phyloP scores from a whole-genome alignment of 2,113 vertebrate genomes.

The Xyrauchen texanus region DNA sequence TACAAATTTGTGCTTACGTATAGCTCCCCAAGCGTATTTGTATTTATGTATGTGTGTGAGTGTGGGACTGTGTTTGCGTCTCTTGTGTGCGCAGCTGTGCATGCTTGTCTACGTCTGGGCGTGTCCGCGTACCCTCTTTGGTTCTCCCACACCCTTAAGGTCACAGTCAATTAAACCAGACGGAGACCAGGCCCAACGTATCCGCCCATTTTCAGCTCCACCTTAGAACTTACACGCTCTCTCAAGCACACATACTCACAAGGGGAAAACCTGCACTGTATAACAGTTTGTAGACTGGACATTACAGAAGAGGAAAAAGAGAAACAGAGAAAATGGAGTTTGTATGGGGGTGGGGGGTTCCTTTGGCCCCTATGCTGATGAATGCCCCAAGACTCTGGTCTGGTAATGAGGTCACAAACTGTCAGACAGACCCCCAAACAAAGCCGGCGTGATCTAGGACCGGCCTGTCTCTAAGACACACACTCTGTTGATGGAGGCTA shows the following conservation, averaged over 20 bases:
- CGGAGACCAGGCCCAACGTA: background rate
- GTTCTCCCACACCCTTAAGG: conserved; percentile 26
- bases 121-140: conserved; percentile 5
- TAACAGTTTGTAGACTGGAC: background rate
- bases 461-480: conserved; percentile 14
- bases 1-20: background rate
- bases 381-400: conserved; percentile 48
- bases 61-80: background rate
- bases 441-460: conserved; percentile 44
- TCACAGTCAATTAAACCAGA: conserved; percentile 42
- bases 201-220: conserved; percentile 24
- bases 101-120: conserved; percentile 14
- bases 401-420: conserved; percentile 59
- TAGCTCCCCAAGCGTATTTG: background rate
- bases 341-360: background rate
- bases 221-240: conserved; percentile 19
- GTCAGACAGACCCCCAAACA: conserved; percentile 48
- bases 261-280: background rate
- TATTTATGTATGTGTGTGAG: background rate
- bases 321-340: conserved; percentile 11
- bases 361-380: conserved; percentile 4
- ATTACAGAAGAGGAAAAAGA: conserved; percentile 9
- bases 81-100: conserved; percentile 24
- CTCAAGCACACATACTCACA: conserved; percentile 13
- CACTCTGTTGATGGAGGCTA: conserved; percentile 22